Percentiles rank a stretch among this genome's conserved stretches.
Conservation (phyloP, 2,113 vertebrate genomes). For the Corythornis vintsioides region DNA sequence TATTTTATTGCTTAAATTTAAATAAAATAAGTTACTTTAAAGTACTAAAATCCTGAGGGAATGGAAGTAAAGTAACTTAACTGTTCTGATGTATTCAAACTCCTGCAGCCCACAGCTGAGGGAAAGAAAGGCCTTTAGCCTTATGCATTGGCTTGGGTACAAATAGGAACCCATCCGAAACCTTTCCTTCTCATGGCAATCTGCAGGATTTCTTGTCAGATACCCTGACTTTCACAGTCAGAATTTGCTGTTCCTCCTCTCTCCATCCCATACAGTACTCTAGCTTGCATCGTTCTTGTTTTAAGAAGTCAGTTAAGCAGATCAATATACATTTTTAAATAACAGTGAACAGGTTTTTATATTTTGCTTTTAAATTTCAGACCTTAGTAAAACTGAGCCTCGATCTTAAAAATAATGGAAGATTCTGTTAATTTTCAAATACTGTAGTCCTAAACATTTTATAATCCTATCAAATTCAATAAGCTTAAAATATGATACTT, state of each 20-base stretch:
- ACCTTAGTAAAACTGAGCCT: slow-evolving; percentile 64
- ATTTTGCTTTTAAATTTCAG: slow-evolving; percentile 46
- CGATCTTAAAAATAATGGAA: slow-evolving; percentile 72
- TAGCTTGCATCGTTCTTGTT: slow-evolving; percentile 42
- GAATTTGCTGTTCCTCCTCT: slow-evolving; percentile 43
- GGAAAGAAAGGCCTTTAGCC: not conserved
- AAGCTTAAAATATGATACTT: slow-evolving; percentile 73
- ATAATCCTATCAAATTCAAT: slow-evolving; percentile 66
- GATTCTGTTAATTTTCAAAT: slow-evolving; percentile 67
- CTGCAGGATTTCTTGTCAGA: not conserved
- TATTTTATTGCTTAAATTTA: slow-evolving; percentile 84
- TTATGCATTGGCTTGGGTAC: not conserved
- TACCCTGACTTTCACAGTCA: slow-evolving; percentile 38
- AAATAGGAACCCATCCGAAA: not conserved
- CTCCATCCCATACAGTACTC: slow-evolving; percentile 14
- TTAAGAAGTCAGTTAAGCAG: slow-evolving; percentile 49
- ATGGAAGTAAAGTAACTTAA: slow-evolving; percentile 70
- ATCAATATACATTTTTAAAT: slow-evolving; percentile 61
- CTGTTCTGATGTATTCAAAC: slow-evolving; percentile 44
- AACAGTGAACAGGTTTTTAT: slow-evolving; percentile 52
- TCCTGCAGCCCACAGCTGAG: not conserved
- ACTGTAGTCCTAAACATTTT: slow-evolving; percentile 65
- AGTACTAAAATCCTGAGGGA: slow-evolving; percentile 78
- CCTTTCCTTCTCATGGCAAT: not conserved
- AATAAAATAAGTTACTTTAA: slow-evolving; percentile 78